Base-by-base conservation (phyloP, 2,888 invertebrate genomes). In the Sepiola atlantica region DNA sequence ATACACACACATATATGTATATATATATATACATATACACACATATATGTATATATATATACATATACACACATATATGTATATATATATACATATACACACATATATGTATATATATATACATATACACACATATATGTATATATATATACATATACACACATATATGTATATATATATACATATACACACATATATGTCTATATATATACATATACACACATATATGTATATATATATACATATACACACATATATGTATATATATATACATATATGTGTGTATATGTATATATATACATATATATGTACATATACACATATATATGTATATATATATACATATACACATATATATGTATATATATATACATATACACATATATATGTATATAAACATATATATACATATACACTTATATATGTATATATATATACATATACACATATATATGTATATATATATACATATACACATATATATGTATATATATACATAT, bases 281-380 rank as follows among this genome's bases (percentile, higher is more conserved):
- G 24, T 77, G 24, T 28, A 77, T 77, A 77, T 77, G 24, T 77
- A 77, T 77, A 77, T 77, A 77, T 28, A 77, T 28, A 77, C 28
- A 77, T 77, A 77, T 77, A 77, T 77, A 77, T 77, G 24, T 77
- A 77, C 28, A 77, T 77, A 77, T 28, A 77, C 77, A 77, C 28
- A 77, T 77, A 77, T 77, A 77, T 77, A 77, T 77, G 24, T 77
- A 77, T 28, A 77, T 77, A 77, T 77, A 77, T 77, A 77, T 77
- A 77, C 28, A 77, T 77, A 77, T 77, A 77, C 77, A 77, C 77
- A 77, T 77, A 77, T 77, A 77, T 77, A 77, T 77, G 24, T 77
- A 77, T 77, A 77, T 28, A 77, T 77, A 77, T 77, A 77, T 77
- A 77, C 28, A 77, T 77, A 77, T 77, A 77, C 28, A 77, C 28